Evolutionary conservation across 2,113 vertebrate genomes (phyloP).

Genomic region (Saguinus midas): DNA sequence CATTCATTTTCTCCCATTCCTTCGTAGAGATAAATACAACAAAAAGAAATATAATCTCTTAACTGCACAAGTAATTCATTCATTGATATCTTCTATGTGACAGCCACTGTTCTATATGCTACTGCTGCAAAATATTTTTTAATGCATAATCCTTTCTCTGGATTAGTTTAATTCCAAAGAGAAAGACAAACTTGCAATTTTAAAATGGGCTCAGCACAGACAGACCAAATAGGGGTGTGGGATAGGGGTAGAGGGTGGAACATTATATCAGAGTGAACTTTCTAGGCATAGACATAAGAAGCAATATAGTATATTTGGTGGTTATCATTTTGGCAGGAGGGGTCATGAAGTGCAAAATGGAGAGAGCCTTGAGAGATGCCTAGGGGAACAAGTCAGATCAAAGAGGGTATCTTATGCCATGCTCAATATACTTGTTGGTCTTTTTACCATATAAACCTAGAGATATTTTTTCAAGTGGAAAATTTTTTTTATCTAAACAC

Average conservation of each 20-base stretch:
- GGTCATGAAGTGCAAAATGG: background rate
- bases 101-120: background rate
- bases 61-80: background rate
- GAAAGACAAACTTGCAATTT: background rate
- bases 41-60: background rate
- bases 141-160: background rate
- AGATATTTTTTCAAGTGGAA: background rate
- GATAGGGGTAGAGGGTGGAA: background rate
- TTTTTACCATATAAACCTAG: background rate
- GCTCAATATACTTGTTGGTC: background rate
- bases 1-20: background rate
- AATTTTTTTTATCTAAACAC: slow-evolving; percentile 9
- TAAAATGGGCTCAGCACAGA: background rate
- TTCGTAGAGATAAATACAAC: background rate
- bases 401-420: background rate
- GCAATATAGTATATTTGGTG: background rate
- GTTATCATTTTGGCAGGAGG: background rate
- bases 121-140: background rate
- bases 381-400: background rate
- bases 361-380: background rate
- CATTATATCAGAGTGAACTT: background rate
- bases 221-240: background rate
- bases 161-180: background rate
- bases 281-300: background rate
- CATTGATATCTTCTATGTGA: background rate